These are phyloP conservation scores for Bellardia bayeri DNA, from an alignment of 2,888 invertebrate genomes.

Conservation along the genomic window DNA sequence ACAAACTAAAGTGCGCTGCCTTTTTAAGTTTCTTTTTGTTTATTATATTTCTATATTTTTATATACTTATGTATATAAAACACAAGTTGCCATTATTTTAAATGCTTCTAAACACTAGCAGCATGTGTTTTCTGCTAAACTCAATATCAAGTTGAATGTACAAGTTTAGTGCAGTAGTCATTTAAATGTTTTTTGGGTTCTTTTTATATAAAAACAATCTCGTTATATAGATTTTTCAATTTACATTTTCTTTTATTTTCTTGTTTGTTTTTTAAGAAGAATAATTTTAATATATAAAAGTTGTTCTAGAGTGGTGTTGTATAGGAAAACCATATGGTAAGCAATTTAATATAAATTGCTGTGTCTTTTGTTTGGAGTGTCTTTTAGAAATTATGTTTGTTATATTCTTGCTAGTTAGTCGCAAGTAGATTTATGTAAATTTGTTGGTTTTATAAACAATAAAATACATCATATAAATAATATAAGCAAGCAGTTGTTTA, in stretches of 20 bases:
- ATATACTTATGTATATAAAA: background rate
- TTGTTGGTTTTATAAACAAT: background rate
- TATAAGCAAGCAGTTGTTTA: too few relatives aligned
- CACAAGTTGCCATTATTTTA: slow-evolving; percentile 23
- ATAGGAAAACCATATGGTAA: slow-evolving; percentile 19
- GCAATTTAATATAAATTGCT: slow-evolving; percentile 23
- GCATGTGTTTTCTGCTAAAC: slow-evolving; percentile 56
- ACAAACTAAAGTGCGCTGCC: background rate
- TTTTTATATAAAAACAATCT: background rate
- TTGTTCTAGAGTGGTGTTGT: background rate
- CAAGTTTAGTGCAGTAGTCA: slow-evolving; percentile 5
- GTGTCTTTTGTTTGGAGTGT: background rate
- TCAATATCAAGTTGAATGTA: slow-evolving; percentile 63
- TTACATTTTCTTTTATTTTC: slow-evolving; percentile 8
- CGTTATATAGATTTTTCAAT: slow-evolving; percentile 27
- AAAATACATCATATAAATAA: too few relatives aligned
- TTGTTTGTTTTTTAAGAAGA: background rate
- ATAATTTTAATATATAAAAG: slow-evolving; percentile 8
- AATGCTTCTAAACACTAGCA: slow-evolving; percentile 25
- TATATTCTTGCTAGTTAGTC: background rate
- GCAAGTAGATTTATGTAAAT: slow-evolving; percentile 12
- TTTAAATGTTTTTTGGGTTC: background rate
- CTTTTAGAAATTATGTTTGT: slow-evolving; percentile 23
- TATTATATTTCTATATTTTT: background rate
- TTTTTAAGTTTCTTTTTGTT: slow-evolving; percentile 1